phyloP scores from a whole-genome alignment of 2,113 vertebrate species.

The Zeus faber region DNA sequence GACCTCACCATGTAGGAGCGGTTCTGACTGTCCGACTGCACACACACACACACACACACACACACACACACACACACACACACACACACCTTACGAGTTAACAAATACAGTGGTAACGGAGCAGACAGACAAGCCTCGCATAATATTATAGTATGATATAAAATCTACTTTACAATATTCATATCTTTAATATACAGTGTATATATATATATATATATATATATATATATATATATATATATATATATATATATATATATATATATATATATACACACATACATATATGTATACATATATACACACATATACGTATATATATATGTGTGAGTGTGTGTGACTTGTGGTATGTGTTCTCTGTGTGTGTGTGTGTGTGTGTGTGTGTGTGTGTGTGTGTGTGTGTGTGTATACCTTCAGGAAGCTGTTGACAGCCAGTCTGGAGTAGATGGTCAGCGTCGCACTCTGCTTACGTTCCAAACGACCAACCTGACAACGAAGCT shows the following conservation, averaged over 20 bases:
- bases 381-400: neutral
- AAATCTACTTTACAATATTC: no score
- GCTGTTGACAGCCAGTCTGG: slow-evolving; percentile 84
- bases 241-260: neutral
- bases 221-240: neutral
- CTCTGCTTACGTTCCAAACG: slow-evolving; percentile 88
- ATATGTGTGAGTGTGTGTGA: no score
- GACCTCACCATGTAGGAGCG: slow-evolving; percentile 87
- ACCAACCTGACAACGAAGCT: slow-evolving; percentile 90
- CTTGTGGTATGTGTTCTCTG: no score
- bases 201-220: neutral
- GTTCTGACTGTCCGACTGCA: slow-evolving; percentile 89
- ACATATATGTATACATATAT: neutral
- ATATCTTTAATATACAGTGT: no score
- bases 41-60: slow-evolving; percentile 14
- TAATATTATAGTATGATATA: no score
- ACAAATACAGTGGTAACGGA: neutral
- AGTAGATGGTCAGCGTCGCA: slow-evolving; percentile 87
- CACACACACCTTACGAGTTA: neutral
- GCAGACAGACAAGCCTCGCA: no score
- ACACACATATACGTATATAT: neutral
- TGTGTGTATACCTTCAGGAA: slow-evolving; percentile 81
- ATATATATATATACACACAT: neutral
- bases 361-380: neutral
- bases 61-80: neutral